phyloP scores from a whole-genome alignment of 2,113 vertebrate species.

The Pterocles gutturalis region DNA sequence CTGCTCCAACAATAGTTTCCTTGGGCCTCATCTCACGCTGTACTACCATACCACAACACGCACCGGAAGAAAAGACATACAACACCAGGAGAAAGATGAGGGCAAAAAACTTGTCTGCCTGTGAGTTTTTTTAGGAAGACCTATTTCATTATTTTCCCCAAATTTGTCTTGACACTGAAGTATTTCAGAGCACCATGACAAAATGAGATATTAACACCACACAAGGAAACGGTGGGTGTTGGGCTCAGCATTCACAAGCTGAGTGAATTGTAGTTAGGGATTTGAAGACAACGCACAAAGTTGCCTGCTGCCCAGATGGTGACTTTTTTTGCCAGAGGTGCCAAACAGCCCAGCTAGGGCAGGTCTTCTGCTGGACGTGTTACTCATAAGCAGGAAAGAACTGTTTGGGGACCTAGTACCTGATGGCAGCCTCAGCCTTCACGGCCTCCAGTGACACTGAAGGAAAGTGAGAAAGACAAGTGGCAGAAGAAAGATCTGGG shows the following conservation, averaged over 20 bases:
- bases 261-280: background rate
- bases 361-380: background rate
- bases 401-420: background rate
- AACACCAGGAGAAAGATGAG: background rate
- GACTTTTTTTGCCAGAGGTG: background rate
- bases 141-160: background rate
- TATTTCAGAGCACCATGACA: background rate
- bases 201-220: background rate
- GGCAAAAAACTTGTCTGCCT: background rate
- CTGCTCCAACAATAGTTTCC: background rate
- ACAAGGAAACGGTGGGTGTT: accelerated
- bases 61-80: background rate
- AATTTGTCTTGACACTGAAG: background rate
- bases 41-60: accelerated
- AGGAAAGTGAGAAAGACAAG: background rate
- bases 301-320: background rate
- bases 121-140: background rate
- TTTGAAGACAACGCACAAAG: background rate
- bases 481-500: background rate
- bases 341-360: background rate
- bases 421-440: background rate
- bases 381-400: background rate
- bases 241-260: background rate
- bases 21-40: background rate
- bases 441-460: background rate